Conservation (phyloP, 2,888 invertebrate species). For the Ophraella communa region DNA sequence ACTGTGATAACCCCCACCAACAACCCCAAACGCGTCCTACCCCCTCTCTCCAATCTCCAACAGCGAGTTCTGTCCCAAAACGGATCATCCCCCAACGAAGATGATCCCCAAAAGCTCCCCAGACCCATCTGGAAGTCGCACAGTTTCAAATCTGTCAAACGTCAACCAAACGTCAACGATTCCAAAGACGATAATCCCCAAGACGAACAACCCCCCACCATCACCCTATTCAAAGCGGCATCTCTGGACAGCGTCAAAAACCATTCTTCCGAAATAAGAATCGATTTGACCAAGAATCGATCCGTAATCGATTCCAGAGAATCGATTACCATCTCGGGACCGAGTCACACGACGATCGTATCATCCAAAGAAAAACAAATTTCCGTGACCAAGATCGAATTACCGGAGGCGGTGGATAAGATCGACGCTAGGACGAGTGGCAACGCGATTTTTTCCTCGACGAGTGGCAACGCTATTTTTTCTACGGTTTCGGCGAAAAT, state of each 20-base stretch:
- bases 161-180: too few relatives aligned
- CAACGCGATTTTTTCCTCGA: conserved; percentile 52
- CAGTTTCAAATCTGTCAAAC: conserved; percentile 69
- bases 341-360: conserved; percentile 51
- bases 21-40: too few relatives aligned
- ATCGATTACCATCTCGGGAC: conserved; percentile 52
- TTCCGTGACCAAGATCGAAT: conserved; percentile 67
- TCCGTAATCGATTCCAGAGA: conserved; percentile 20
- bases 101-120: conserved; percentile 46
- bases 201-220: conserved; percentile 14
- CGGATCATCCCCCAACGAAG: conserved; percentile 50
- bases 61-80: conserved; percentile 62
- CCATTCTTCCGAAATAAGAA: conserved; percentile 36
- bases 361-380: conserved; percentile 56
- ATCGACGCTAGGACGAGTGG: conserved; percentile 53
- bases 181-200: too few relatives aligned
- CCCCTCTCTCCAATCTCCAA: conserved; percentile 64
- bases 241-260: conserved; percentile 68
- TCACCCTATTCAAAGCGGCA: conserved; percentile 50
- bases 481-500: too few relatives aligned
- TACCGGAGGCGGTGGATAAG: too few relatives aligned
- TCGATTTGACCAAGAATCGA: conserved; percentile 28
- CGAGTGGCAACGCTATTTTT: conserved; percentile 39
- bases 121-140: conserved; percentile 74
- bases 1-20: conserved; percentile 43